Evolutionary conservation across 1,140 invertebrate genomes (phyloP).

Genomic region (Tenebrio molitor): DNA sequence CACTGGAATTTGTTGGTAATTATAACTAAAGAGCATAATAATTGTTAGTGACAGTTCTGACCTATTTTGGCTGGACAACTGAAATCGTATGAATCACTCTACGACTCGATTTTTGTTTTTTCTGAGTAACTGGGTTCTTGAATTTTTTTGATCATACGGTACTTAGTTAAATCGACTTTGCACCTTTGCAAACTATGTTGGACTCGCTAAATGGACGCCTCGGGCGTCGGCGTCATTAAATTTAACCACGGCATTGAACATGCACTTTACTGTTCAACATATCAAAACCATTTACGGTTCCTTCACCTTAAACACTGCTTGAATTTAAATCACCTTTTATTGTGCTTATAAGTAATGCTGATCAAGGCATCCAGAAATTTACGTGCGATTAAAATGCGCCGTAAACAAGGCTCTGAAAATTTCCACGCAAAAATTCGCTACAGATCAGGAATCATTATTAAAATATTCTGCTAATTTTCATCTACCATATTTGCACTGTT

Average conservation of each 20-base stretch:
- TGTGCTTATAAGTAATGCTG: constrained; percentile 52
- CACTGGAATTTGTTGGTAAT: no score
- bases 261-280: constrained; percentile 55
- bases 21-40: no score
- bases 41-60: no score
- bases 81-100: no score
- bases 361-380: constrained; percentile 51
- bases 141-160: no score
- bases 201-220: constrained; percentile 19
- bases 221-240: constrained; percentile 29
- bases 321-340: constrained; percentile 54
- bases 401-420: constrained; percentile 40
- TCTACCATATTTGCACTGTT: neutral
- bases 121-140: no score
- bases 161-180: no score
- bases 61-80: no score
- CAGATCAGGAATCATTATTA: neutral
- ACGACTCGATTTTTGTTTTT: no score
- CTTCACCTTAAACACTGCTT: constrained; percentile 53
- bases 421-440: constrained; percentile 36
- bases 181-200: neutral
- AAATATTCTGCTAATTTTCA: constrained; percentile 1
- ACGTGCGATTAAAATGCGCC: constrained; percentile 49
- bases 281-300: constrained; percentile 55
- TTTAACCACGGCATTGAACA: constrained; percentile 51